Conservation (phyloP, 2,888 invertebrate genomes). For the Itoplectis maculator region DNA sequence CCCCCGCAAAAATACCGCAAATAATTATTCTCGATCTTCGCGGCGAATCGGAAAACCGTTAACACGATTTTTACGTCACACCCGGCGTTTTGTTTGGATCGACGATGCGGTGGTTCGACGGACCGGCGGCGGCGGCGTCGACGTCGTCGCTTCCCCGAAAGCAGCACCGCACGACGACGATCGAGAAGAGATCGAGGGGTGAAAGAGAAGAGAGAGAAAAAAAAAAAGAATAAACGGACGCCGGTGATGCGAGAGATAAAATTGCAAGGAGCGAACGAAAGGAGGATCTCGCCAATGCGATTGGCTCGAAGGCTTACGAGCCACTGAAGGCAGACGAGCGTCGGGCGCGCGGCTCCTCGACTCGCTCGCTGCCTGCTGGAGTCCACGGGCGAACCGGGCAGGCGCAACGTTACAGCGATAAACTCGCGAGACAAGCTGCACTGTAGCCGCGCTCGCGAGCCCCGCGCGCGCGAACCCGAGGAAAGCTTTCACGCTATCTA, state of each 20-base stretch:
- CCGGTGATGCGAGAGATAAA: conserved; percentile 51
- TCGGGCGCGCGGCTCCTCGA: conserved; percentile 72
- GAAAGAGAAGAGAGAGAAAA: neutral
- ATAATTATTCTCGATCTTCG: neutral
- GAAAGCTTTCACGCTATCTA: conserved; percentile 65
- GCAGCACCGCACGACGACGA: neutral
- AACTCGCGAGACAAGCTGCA: conserved; percentile 52
- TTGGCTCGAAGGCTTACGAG: conserved; percentile 81
- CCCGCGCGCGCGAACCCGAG: conserved; percentile 46
- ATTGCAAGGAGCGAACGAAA: conserved; percentile 36
- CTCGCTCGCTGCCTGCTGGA: conserved; percentile 62
- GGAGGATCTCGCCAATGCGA: conserved; percentile 72
- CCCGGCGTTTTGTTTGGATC: conserved; percentile 2
- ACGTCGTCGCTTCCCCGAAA: neutral
- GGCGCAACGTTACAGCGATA: conserved; percentile 68
- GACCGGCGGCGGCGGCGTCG: too few relatives aligned
- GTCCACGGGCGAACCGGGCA: conserved; percentile 58
- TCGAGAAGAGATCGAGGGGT: neutral
- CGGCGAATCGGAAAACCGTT: neutral
- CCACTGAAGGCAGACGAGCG: conserved; percentile 79
- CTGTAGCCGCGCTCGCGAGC: conserved; percentile 27
- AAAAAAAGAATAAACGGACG: neutral
- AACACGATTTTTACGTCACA: neutral
- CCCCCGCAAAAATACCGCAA: neutral
- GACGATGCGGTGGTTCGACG: conserved; percentile 5